Base-by-base conservation (phyloP, 1,140 invertebrate species). In the Polyergus mexicanus region DNA sequence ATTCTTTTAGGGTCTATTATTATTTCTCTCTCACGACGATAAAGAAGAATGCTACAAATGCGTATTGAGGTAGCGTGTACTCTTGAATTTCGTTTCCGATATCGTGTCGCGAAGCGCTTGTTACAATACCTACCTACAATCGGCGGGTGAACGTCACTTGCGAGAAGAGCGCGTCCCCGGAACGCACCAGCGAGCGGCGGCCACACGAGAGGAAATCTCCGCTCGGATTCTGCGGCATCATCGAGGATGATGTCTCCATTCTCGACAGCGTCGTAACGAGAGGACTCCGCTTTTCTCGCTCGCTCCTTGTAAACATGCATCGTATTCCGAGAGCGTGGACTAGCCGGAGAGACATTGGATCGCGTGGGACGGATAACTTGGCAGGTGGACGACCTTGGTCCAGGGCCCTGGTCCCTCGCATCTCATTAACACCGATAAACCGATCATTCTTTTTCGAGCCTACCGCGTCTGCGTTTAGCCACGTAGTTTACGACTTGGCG, bases 371-470 rank as follows among this genome's bases (percentile, higher is more conserved):
- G 80, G 88, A 89, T 89, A 89, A 63, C 72, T 19, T 28, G 86
- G 76, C 90, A 92, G 88, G 88, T 91, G 86, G 89, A 91, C 87
- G 88, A 91, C 92, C 92, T 92, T 92, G 92, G 84, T 76, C 25
- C 88, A 87, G 89, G 86, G 77, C 75, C 77, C 65, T 89, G 84
- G 75, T 86, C 77, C 74, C 80, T 65, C 81, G 91, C 89, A 92
- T 91, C 88, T 92, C 90, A 91, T 92, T 92, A 89, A 90, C 90
- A 92, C 85, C 86, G 83, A 90, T 92, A 77, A 89, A 76, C 66
- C 28, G 63, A 86, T 65, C 62, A 38, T 83, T 89, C 74, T 76
- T 78, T 44, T 51, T 71, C 35, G 32, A 63, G 19, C 2, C 11
- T 13, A 22, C 32, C 65, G n/a, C 47, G 7, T 2, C 25, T 69